Evolutionary conservation across 2,113 vertebrate species (phyloP), one percentile per base, ranked within the genome.

Genomic region (Laterallus jamaicensis): DNA sequence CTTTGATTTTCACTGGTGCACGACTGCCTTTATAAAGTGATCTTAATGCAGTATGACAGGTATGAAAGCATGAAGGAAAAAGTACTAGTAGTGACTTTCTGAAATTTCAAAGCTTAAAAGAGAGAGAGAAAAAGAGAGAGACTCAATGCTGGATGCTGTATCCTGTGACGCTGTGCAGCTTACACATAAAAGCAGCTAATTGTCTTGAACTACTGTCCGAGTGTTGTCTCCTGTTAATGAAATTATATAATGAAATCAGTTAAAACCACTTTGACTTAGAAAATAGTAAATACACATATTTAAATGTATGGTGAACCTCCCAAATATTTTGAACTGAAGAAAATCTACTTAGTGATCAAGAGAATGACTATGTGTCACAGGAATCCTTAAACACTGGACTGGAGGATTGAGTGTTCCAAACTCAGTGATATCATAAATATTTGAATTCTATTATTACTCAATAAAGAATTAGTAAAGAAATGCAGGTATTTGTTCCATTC

Each of bases 41-140:
- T 58, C 28, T 88, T 96, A 82, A 96, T 94, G 39, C 42, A 80
- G 79, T 55, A 68, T 93, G 95, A 94, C 88, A 96, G 76, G 54
- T 66, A 93, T 22, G 49, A 93, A 90, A 94, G 42, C 76, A 50
- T n/a, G 67, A 96, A 90, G 78, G 28, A 68, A 82, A 86, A 69
- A 56, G 28, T 77, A 95, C 47, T 31, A 94, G 6, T 62, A 29
- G 21, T 55, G 79, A 75, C 92, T 89, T 96, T 49, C n/a, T 88
- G 62, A 94, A 97, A 90, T 69, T 88, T 84, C 88, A 64, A 95
- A 84, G 28, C 56, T 88, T 82, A 60, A 64, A 60, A 86, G 67
- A 82, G 9, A 78, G n/a, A 47, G 17, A 47, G 44, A 47, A 47
- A 77, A n/a, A 25, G 29, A 66, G 12, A 76, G 49, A 73, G 24